Evolutionary conservation across 2,888 invertebrate genomes (phyloP).

Genomic region (Stenichneumon culpator): DNA sequence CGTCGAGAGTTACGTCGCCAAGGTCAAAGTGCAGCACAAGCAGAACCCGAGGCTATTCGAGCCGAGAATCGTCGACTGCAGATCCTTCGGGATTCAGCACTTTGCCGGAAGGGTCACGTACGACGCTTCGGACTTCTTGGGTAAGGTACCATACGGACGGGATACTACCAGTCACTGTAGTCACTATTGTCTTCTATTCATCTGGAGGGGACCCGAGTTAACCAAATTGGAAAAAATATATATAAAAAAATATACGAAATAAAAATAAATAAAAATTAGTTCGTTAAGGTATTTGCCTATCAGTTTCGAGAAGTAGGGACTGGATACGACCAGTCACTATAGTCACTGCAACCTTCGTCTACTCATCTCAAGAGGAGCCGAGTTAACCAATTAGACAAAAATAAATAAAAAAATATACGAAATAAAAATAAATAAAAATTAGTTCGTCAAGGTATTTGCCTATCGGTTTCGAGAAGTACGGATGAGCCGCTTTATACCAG

Average conservation of each 20-base stretch:
- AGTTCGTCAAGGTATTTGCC: too few relatives aligned
- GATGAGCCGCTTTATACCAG: too few relatives aligned
- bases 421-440: too few relatives aligned
- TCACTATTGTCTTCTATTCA: neutral
- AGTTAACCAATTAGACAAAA: too few relatives aligned
- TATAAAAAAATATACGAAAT: too few relatives aligned
- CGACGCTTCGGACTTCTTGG: slow-evolving; percentile 94
- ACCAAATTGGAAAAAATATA: too few relatives aligned
- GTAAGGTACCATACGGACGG: slow-evolving; percentile 75
- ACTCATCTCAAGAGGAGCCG: too few relatives aligned
- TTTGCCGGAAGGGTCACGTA: slow-evolving; percentile 95
- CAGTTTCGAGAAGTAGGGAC: neutral
- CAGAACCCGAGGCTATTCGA: slow-evolving; percentile 94
- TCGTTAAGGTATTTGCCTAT: too few relatives aligned
- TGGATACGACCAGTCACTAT: slow-evolving; percentile 5
- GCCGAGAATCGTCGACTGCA: slow-evolving; percentile 91
- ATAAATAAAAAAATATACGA: too few relatives aligned
- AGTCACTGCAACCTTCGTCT: neutral
- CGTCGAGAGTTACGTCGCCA: slow-evolving; percentile 92
- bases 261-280: too few relatives aligned
- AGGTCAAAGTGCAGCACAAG: slow-evolving; percentile 93
- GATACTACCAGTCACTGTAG: slow-evolving; percentile 18
- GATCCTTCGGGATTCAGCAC: slow-evolving; percentile 96
- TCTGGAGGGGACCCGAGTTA: too few relatives aligned
- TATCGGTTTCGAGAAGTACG: neutral